phyloP scores from a whole-genome alignment of 2,888 invertebrate genomes.

The Chamaedrilus cognettii region DNA sequence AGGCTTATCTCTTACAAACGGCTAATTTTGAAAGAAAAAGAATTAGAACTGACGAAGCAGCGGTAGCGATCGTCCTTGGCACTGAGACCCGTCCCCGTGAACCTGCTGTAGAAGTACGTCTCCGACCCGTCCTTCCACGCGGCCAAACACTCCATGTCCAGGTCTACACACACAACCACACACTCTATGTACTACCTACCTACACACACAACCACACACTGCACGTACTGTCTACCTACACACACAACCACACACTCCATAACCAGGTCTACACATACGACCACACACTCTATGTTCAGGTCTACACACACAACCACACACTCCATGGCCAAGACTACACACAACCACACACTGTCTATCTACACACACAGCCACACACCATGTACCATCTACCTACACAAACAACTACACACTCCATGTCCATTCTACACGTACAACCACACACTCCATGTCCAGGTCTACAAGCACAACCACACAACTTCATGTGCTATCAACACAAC shows the following conservation, averaged over 20 bases:
- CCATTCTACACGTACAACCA: background rate
- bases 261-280: conserved; percentile 46
- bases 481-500: background rate
- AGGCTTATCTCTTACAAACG: too few species aligned
- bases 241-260: too few species aligned
- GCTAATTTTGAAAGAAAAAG: too few species aligned
- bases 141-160: conserved; percentile 29
- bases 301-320: conserved; percentile 14
- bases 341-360: too few species aligned
- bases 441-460: conserved; percentile 20
- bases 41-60: conserved; percentile 86
- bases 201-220: too few species aligned
- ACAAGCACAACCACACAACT: background rate
- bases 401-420: conserved; percentile 32
- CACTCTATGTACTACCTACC: too few species aligned
- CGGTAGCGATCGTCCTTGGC: conserved; percentile 86
- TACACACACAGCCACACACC: too few species aligned
- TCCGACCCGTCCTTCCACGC: conserved; percentile 48
- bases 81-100: conserved; percentile 65
- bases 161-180: conserved; percentile 10
- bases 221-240: too few species aligned
- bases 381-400: too few species aligned
- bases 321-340: too few species aligned
- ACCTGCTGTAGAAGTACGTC: conserved; percentile 51
- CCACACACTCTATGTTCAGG: conserved; percentile 27